A percentile compares a stretch with the other conserved stretches of the same genome.
These are phyloP conservation scores for Microcebus jonahi DNA, from an alignment of 2,113 vertebrate genomes.

Conservation along the genomic window DNA sequence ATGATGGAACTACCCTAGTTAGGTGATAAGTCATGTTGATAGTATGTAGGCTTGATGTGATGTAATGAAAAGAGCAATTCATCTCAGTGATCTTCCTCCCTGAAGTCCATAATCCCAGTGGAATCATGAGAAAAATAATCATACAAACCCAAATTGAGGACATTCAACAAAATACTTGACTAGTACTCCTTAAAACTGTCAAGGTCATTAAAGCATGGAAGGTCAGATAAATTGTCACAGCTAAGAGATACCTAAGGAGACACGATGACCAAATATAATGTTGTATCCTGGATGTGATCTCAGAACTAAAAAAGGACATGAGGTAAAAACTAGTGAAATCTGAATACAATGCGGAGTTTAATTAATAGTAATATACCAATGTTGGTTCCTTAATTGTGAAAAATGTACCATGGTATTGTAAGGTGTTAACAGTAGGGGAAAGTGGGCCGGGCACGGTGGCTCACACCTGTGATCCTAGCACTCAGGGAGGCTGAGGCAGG, in stretches of 20 bases:
- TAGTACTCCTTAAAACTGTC: not conserved
- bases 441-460: not conserved
- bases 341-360: not conserved
- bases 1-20: not conserved
- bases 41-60: not conserved
- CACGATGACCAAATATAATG: not conserved
- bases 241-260: not conserved
- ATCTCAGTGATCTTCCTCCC: not conserved
- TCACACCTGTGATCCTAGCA: no score
- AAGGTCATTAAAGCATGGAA: not conserved
- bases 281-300: not conserved
- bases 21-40: not conserved
- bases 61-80: conserved; percentile 29
- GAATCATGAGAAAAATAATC: not conserved
- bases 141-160: conserved; percentile 24
- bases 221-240: not conserved
- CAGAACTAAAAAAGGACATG: not conserved
- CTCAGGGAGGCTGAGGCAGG: no score
- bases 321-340: conserved; percentile 26
- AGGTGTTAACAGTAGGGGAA: not conserved
- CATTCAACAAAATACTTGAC: conserved; percentile 12
- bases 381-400: not conserved
- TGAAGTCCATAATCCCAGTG: not conserved
- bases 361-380: not conserved
- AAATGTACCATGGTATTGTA: not conserved